These are phyloP conservation scores for Lottia scabra DNA, from an alignment of 2,888 invertebrate genomes.

Conservation along the genomic window DNA sequence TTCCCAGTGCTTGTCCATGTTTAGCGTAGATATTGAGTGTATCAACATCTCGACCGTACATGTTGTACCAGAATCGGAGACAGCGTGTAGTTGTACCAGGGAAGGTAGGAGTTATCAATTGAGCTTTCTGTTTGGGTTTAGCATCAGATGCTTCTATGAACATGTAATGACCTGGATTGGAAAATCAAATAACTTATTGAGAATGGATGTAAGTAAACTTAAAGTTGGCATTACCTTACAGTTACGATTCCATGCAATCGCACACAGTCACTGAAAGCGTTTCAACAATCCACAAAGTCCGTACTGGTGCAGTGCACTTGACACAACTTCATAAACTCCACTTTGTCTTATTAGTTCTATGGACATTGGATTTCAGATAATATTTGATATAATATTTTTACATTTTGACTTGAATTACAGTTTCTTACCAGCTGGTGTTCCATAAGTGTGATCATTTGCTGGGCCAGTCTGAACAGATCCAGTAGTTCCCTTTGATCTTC, in stretches of 20 bases:
- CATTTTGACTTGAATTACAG: neutral
- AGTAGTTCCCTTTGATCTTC: conserved; percentile 35
- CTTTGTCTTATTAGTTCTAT: too few relatives aligned
- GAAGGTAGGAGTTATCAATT: conserved; percentile 42
- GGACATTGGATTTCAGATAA: too few relatives aligned
- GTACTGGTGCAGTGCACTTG: too few relatives aligned
- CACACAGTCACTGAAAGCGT: too few relatives aligned
- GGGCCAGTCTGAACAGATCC: conserved; percentile 45
- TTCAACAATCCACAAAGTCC: too few relatives aligned
- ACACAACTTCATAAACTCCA: too few relatives aligned
- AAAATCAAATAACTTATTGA: too few relatives aligned
- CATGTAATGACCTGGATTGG: conserved; percentile 69
- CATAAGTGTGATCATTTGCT: conserved; percentile 53
- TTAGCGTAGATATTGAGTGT: conserved; percentile 42
- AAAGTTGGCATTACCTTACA: too few relatives aligned
- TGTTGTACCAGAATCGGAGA: conserved; percentile 57
- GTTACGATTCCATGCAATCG: too few relatives aligned
- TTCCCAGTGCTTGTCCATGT: conserved; percentile 17
- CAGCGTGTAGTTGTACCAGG: conserved; percentile 39
- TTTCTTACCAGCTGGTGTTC: conserved; percentile 41
- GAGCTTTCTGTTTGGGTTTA: conserved; percentile 36
- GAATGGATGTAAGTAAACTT: neutral
- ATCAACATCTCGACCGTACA: conserved; percentile 54
- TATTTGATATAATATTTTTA: too few relatives aligned
- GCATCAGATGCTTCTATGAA: conserved; percentile 73